These are phyloP conservation scores for Peromyscus aztecus DNA, from an alignment of 2,797 vertebrate genomes.

Conservation along the genomic window DNA sequence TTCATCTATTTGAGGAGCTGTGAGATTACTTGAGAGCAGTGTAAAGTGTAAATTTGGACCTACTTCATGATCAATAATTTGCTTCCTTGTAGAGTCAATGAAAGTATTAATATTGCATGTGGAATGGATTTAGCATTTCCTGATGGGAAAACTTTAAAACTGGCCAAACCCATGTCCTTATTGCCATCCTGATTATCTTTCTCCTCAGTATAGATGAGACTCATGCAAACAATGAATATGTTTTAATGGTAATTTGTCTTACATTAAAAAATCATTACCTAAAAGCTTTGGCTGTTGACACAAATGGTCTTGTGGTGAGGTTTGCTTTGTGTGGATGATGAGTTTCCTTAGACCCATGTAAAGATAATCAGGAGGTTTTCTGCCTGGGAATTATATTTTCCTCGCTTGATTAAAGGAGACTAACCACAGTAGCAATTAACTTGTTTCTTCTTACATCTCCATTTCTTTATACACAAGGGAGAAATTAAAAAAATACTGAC, in stretches of 20 bases:
- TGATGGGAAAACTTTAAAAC: conserved; percentile 48
- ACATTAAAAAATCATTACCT: not conserved
- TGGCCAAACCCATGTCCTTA: conserved; percentile 29
- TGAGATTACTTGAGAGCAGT: conserved; percentile 45
- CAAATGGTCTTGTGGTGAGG: not conserved
- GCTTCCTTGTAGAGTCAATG: conserved; percentile 68
- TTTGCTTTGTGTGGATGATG: conserved; percentile 61
- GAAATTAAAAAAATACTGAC: conserved; percentile 72
- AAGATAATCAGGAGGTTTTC: not conserved
- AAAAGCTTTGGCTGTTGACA: not conserved
- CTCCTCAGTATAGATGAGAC: conserved; percentile 52
- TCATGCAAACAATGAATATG: conserved; percentile 52
- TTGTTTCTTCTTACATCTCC: conserved; percentile 59
- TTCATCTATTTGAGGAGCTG: conserved; percentile 17
- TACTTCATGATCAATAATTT: conserved; percentile 73
- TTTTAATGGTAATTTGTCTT: conserved; percentile 39
- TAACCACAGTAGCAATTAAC: conserved; percentile 59
- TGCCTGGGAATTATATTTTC: conserved; percentile 15
- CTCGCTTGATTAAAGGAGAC: conserved; percentile 44
- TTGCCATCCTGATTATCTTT: conserved; percentile 65
- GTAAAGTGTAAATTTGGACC: conserved; percentile 75
- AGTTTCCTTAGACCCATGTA: conserved; percentile 15
- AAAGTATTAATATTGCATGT: conserved; percentile 59
- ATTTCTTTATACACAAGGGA: conserved; percentile 38
- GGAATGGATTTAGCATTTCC: conserved; percentile 42